These are phyloP conservation scores for Serripes groenlandicus DNA, from an alignment of 2,888 invertebrate species.

Conservation along the genomic window DNA sequence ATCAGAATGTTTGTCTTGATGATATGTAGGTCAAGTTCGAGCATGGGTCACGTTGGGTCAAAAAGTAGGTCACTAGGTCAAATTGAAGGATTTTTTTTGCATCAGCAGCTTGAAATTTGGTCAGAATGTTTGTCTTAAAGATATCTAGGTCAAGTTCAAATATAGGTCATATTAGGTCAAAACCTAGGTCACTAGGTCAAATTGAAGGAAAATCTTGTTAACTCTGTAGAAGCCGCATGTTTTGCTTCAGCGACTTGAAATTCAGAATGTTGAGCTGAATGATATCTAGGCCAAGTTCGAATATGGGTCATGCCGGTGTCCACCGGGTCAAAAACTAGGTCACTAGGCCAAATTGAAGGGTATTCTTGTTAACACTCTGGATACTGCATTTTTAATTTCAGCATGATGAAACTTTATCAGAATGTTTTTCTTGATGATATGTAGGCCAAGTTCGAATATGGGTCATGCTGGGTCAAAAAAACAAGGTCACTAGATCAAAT, in stretches of 20 bases:
- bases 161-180: not conserved
- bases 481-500: constrained; percentile 3
- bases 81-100: too few relatives aligned
- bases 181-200: not conserved
- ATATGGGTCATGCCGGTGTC: not conserved
- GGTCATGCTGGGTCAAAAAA: not conserved
- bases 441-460: not conserved
- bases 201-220: not conserved
- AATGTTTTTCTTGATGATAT: not conserved
- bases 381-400: not conserved
- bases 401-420: not conserved
- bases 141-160: not conserved
- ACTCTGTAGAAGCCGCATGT: not conserved
- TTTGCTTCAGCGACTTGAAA: not conserved
- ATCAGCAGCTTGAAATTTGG: too few relatives aligned
- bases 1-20: too few relatives aligned
- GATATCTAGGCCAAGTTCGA: not conserved
- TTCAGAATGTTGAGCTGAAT: not conserved
- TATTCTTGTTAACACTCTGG: not conserved
- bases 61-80: too few relatives aligned
- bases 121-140: not conserved
- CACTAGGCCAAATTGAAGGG: not conserved
- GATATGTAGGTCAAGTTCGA: too few relatives aligned
- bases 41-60: too few relatives aligned
- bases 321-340: not conserved